Evolutionary conservation across 2,113 vertebrate species (phyloP), one percentile per base, ranked within the genome.

Genomic region (Platycercus adscitus): DNA sequence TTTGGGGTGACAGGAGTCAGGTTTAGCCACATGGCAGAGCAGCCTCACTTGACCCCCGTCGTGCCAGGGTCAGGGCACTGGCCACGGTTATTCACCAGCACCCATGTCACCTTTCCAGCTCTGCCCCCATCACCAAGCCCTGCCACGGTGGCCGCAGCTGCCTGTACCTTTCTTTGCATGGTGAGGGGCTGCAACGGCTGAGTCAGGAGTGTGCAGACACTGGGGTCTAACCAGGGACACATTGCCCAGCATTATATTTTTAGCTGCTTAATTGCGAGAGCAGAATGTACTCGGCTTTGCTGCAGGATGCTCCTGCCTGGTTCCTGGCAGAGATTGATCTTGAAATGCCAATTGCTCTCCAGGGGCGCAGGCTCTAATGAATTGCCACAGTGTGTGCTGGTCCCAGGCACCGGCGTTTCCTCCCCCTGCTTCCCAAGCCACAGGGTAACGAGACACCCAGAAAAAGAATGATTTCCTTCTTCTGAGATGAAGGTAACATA

Each of bases 321-420:
- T 79, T 96, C 81, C 94, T 97, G 94, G 95, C 93, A 96, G 95
- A 96, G 95, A 96, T 91, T 95, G 95, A 96, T 97, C 95, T 97
- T 3, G 26, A 97, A 97, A 97, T 97, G 97, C 95, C 97, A 97
- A 86, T 94, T 94, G 93, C 84, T 96, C 95, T 95, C 96, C 93
- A 91, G 96, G 92, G 96, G 92, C 76, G 0, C 94, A 1, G 39
- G 73, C 72, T 96, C 66, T 93, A 96, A 95, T 87, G 91, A 96
- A 96, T 92, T 84, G 93, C 88, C 84, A 92, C 28, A n/a, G 89
- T 84, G 91, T 33, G 17, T 0, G 12, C 78, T 88, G 37, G 16
- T 94, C 88, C 94, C 71, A 70, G 82, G 71, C 91, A 71, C 75
- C 0, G 3, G 19, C 0, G 2, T 85, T 88, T 69, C 89, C 81